phyloP scores from a whole-genome alignment of 2,113 vertebrate genomes.

The Corythoichthys intestinalis region DNA sequence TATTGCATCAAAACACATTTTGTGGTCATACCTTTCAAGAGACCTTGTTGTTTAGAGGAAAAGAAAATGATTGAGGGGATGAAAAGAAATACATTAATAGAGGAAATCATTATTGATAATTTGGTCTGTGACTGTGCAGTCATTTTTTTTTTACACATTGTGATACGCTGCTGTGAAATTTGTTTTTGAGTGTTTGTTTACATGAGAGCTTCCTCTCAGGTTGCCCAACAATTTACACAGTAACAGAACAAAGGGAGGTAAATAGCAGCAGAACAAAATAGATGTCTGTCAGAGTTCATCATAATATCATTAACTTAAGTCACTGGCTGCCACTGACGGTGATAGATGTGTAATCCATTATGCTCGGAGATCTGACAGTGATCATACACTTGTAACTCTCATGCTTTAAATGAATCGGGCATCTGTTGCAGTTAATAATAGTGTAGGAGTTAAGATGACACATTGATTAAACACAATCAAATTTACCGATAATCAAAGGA shows the following conservation, averaged over 20 bases:
- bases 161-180: not conserved
- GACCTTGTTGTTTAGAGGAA: conserved; percentile 75
- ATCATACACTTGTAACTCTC: too few species aligned
- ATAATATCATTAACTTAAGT: too few species aligned
- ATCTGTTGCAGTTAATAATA: too few species aligned
- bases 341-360: too few species aligned
- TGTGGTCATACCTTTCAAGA: conserved; percentile 80
- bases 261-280: not conserved
- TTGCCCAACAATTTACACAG: conserved; percentile 23
- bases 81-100: conserved; percentile 41
- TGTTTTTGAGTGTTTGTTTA: conserved; percentile 1
- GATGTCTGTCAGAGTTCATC: too few species aligned
- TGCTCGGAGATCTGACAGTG: too few species aligned
- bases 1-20: not conserved
- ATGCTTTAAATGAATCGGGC: too few species aligned
- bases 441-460: too few species aligned
- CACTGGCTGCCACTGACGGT: too few species aligned
- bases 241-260: conserved; percentile 32
- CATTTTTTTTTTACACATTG: not conserved
- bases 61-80: conserved; percentile 61
- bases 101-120: not conserved
- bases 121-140: conserved; percentile 31
- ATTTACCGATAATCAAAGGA: conserved; percentile 92
- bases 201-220: not conserved
- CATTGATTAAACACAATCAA: too few species aligned